Base-by-base conservation (phyloP, 2,797 vertebrate species). In the Calcarius lapponicus region DNA sequence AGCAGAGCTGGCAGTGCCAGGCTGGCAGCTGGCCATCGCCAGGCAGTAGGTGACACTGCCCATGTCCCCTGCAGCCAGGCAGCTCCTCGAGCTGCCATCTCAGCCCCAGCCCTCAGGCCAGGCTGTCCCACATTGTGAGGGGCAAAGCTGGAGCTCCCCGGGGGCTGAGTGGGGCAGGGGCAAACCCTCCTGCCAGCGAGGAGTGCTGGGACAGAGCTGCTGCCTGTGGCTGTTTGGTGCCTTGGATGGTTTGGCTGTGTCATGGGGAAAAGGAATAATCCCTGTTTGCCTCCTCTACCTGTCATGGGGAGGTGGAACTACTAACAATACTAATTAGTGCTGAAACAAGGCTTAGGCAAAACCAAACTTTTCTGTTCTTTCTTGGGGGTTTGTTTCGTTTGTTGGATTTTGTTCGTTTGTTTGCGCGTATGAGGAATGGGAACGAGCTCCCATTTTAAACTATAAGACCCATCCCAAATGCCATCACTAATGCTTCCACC, bases 1-100 rank as follows among this genome's bases (percentile, higher is more conserved):
- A 85, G 70, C 3, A 0, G 54, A 75, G 82, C 25, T 0, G 1
- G 47, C 6, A 6, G 50, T 0, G 4, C 48, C 2, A 2, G 64
- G 42, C 85, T 86, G 87, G 81, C 80, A 12, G 64, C 70, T 43
- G 56, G 26, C 90, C 71, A 5, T 60, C 32, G 32, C 60, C 38
- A 11, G 36, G 60, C 60, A 8, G 58, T 36, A 29, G 60, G 38
- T 42, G 60, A 22, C 60, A 42, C 20, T 16, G 38, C 38, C 60
- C 6, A 3, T 4, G 2, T 14, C 67, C 51, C 53, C 26, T 36
- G 22, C 60, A 43, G 67, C 79, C 67, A 45, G 65, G 34, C 88
- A 61, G 56, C 75, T 5, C 65, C 82, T 42, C 0, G 3, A 56
- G 45, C 88, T 75, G 78, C 5, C 8, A 36, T 5, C 54, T 42